Conservation (phyloP, 2,888 invertebrate species). For the Brenthis hecate region DNA sequence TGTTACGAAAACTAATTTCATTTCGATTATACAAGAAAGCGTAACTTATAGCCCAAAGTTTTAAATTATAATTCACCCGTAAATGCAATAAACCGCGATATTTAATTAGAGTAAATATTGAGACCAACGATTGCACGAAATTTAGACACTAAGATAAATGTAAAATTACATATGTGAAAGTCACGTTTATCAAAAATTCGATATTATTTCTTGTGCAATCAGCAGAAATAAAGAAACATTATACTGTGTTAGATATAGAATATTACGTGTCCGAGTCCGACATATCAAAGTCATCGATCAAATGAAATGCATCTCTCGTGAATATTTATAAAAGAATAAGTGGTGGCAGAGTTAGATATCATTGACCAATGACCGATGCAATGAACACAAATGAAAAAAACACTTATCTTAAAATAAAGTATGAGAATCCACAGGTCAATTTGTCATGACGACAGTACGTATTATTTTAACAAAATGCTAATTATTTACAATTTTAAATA, state of each 20-base stretch:
- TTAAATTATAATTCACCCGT: slow-evolving; percentile 64
- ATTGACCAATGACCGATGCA: background rate
- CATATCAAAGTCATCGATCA: slow-evolving; percentile 23
- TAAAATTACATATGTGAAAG: slow-evolving; percentile 30
- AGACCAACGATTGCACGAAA: slow-evolving; percentile 13
- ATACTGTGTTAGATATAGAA: slow-evolving; percentile 22
- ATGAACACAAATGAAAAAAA: background rate
- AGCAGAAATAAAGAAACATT: slow-evolving; percentile 34
- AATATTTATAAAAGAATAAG: slow-evolving; percentile 15
- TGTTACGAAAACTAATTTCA: slow-evolving; percentile 16
- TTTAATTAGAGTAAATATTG: slow-evolving; percentile 43
- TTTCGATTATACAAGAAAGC: slow-evolving; percentile 58
- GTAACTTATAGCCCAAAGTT: slow-evolving; percentile 68
- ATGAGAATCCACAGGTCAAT: too few species aligned
- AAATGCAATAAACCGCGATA: slow-evolving; percentile 74
- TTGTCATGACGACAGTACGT: too few species aligned
- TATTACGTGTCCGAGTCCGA: slow-evolving; percentile 22
- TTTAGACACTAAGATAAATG: slow-evolving; percentile 5
- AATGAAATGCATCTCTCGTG: slow-evolving; percentile 24
- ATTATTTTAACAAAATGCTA: too few species aligned
- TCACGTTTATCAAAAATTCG: slow-evolving; percentile 27
- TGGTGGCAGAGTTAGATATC: slow-evolving; percentile 12
- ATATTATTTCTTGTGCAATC: slow-evolving; percentile 31
- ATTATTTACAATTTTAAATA: too few species aligned
- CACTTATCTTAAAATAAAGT: too few species aligned